These are phyloP conservation scores for Asteroscopus sphinx DNA, from an alignment of 2,888 invertebrate species.

Conservation along the genomic window DNA sequence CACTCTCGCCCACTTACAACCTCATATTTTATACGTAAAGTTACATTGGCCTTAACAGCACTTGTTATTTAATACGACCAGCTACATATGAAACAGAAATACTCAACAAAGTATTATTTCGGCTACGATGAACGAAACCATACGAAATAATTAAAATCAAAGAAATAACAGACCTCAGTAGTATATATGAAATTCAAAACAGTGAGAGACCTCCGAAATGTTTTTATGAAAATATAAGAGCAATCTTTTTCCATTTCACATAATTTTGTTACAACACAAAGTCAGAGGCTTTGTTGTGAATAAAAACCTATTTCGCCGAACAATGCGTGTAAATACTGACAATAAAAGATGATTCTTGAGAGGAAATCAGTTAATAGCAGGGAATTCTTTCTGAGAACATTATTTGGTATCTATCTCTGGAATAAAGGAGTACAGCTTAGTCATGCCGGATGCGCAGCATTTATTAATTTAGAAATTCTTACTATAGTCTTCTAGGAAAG, in stretches of 20 bases:
- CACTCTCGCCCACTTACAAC: conserved; percentile 36
- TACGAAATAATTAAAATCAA: conserved; percentile 13
- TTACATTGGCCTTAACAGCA: conserved; percentile 25
- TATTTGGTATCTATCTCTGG: conserved; percentile 7
- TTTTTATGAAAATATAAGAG: conserved; percentile 43
- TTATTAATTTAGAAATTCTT: neutral
- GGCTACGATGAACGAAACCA: conserved; percentile 7
- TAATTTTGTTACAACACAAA: conserved; percentile 56
- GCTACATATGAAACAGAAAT: conserved; percentile 1
- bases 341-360: conserved; percentile 27
- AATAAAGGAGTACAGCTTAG: neutral
- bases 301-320: conserved; percentile 45
- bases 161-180: conserved; percentile 16
- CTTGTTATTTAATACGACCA: conserved; percentile 31
- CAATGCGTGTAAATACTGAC: conserved; percentile 43
- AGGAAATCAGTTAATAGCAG: conserved; percentile 33
- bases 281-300: conserved; percentile 48
- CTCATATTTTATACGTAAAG: conserved; percentile 45
- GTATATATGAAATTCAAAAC: conserved; percentile 23
- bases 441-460: conserved; percentile 3
- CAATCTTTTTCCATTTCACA: conserved; percentile 49
- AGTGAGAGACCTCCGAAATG: conserved; percentile 23
- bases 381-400: conserved; percentile 8
- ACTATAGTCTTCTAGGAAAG: neutral
- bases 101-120: neutral